phyloP scores from a whole-genome alignment of 2,888 invertebrate species.

The Mayetiola destructor region DNA sequence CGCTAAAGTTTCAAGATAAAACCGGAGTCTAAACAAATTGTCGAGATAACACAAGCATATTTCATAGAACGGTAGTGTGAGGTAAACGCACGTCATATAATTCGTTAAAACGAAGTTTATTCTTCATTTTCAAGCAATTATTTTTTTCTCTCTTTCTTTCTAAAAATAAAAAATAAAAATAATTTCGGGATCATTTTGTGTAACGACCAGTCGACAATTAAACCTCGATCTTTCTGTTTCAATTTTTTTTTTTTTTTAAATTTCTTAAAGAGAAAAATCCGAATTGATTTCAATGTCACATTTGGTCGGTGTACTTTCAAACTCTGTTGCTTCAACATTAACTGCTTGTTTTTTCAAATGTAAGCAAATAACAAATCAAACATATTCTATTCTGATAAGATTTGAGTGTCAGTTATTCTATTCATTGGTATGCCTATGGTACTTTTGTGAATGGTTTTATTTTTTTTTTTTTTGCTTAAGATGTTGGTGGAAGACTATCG shows the following conservation, averaged over 20 bases:
- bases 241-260: too few species aligned
- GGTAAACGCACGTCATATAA: too few species aligned
- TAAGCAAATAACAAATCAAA: background rate
- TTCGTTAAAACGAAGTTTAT: too few species aligned
- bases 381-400: background rate
- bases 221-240: too few species aligned
- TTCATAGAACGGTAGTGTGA: too few species aligned
- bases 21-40: too few species aligned
- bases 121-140: too few species aligned
- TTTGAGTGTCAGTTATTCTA: background rate
- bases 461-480: background rate
- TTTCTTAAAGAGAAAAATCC: too few species aligned
- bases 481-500: background rate
- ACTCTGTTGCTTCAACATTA: conserved; percentile 1
- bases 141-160: background rate
- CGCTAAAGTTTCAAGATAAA: too few species aligned
- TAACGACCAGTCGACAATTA: too few species aligned
- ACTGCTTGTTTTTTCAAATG: conserved; percentile 12
- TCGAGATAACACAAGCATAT: too few species aligned
- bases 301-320: conserved; percentile 2
- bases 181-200: too few species aligned
- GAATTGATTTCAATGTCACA: conserved; percentile 9
- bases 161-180: background rate
- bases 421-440: background rate
- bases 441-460: background rate